Evolutionary conservation across 2,888 invertebrate genomes (phyloP), one percentile per base, ranked within the genome.

Genomic region (Scrobipalpa atriplicella): DNA sequence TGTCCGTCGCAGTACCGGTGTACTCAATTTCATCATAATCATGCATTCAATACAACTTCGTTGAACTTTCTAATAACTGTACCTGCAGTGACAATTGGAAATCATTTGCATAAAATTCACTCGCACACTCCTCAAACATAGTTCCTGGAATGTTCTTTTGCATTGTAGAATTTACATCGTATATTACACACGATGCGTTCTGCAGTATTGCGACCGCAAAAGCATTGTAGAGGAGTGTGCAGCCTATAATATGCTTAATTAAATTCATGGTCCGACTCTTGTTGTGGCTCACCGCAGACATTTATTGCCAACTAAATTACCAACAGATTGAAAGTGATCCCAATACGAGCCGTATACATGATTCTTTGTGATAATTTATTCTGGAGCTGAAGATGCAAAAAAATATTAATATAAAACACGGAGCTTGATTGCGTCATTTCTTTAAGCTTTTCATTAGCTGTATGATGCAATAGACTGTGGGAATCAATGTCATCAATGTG

Each of bases 231-330:
- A 47, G 47, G 47, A 47, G 47, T 47, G 16, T 47, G n/a, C 70
- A 69, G 65, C 73, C 69, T 75, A 71, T 75, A 77, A 78, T 74
- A 73, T 77, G 74, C 77, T 73, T 82, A 82, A 86, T 87, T 84
- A 83, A 78, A 85, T 83, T 78, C 77, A 79, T 77, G 80, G 77
- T 74, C 69, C 76, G 74, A 71, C 68, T 73, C 73, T 75, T 79
- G 75, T 78, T 79, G 81, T 72, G 80, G 82, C 80, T 69, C 62
- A 77, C 84, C 83, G 72, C 84, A 78, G 76, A 70, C 72, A 80
- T 79, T 80, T 54, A 81, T 81, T 78, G 71, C 77, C 70, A 69
- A 73, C 78, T 75, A 78, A 81, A 79, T 81, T 78, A 76, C 76
- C 70, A 69, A 70, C 75, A 71, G 72, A 76, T 74, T 72, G 73